These are phyloP conservation scores for Xenopus petersii DNA, from an alignment of 2,797 vertebrate genomes.

Conservation along the genomic window DNA sequence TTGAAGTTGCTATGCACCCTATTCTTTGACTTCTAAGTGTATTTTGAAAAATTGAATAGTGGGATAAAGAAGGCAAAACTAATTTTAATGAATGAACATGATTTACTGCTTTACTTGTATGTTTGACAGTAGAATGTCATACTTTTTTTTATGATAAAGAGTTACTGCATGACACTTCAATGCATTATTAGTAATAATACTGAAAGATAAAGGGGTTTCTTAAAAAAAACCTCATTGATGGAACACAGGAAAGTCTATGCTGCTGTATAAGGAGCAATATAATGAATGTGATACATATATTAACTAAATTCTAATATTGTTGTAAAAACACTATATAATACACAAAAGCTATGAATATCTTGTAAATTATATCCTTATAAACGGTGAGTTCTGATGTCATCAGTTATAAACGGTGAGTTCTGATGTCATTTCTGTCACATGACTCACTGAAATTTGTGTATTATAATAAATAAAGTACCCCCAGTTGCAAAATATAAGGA, in stretches of 20 bases:
- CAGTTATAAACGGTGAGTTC: no score
- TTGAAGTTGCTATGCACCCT: conserved; percentile 41
- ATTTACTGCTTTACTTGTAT: conserved; percentile 10
- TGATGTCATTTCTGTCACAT: no score
- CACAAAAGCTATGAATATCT: no score
- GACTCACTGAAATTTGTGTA: no score
- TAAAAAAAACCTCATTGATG: neutral
- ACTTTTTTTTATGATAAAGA: neutral
- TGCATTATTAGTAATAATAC: neutral
- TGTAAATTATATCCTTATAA: no score
- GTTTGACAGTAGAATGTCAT: conserved; percentile 2
- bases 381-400: no score
- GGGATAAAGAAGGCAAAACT: conserved; percentile 28
- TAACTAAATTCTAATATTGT: no score
- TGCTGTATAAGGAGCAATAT: no score
- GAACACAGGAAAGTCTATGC: neutral
- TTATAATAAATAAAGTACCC: no score
- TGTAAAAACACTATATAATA: no score
- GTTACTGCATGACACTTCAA: neutral
- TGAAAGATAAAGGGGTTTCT: neutral
- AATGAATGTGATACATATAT: no score
- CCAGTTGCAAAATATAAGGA: no score
- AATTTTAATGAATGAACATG: conserved; percentile 11
- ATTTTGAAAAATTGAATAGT: conserved; percentile 11
- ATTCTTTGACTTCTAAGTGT: conserved; percentile 35